Conservation (phyloP, 2,888 invertebrate genomes). For the Scaptomyza cyrtandrae region DNA sequence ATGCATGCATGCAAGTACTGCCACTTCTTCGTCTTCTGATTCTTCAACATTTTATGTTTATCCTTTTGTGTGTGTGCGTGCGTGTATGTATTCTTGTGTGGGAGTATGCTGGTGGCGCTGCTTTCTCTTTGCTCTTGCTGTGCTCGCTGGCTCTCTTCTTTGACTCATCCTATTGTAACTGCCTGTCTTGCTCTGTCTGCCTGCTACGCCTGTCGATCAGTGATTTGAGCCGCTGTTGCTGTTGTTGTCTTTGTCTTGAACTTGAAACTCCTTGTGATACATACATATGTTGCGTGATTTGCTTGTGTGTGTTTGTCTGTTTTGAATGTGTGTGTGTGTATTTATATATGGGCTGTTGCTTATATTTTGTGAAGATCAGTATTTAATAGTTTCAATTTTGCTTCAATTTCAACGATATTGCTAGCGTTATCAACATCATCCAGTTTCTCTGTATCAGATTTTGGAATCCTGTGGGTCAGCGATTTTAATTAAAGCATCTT, state of each 20-base stretch:
- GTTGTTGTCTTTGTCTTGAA: slow-evolving; percentile 4
- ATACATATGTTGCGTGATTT: not conserved
- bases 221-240: not conserved
- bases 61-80: not conserved
- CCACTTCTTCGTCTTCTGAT: slow-evolving; percentile 4
- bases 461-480: slow-evolving; percentile 23
- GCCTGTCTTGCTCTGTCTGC: slow-evolving; percentile 11
- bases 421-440: not conserved
- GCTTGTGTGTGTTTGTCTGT: not conserved
- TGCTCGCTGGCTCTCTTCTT: not conserved
- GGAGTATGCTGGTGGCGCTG: not conserved
- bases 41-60: not conserved
- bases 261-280: slow-evolving; percentile 11
- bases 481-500: slow-evolving; percentile 1
- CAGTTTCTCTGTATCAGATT: not conserved
- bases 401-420: not conserved
- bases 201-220: slow-evolving; percentile 1
- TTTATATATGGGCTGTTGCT: not conserved
- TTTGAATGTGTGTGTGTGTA: not conserved
- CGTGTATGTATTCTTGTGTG: not conserved
- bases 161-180: not conserved
- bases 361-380: slow-evolving; percentile 1
- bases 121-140: not conserved
- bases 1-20: slow-evolving; percentile 15
- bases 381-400: not conserved